phyloP scores from a whole-genome alignment of 2,888 invertebrate genomes.

The Apocheima hispidaria region DNA sequence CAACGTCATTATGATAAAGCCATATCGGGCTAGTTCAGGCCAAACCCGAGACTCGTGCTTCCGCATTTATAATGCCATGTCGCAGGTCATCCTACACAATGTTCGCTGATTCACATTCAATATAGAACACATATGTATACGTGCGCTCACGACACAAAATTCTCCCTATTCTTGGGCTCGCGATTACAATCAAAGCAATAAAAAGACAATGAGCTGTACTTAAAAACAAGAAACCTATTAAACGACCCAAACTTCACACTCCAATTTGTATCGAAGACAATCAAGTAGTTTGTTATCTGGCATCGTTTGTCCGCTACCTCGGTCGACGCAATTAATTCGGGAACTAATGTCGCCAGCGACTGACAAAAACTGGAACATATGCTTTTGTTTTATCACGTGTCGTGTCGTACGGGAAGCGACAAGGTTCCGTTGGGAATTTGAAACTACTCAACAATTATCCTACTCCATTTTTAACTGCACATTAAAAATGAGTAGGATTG shows the following conservation, averaged over 20 bases:
- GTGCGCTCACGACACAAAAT: not conserved
- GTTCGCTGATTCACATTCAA: too few species aligned
- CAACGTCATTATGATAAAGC: too few species aligned
- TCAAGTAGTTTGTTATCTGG: slow-evolving; percentile 10
- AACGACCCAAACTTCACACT: slow-evolving; percentile 28
- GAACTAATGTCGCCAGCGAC: slow-evolving; percentile 66
- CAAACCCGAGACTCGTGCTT: too few species aligned
- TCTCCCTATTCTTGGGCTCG: too few species aligned
- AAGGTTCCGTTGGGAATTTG: slow-evolving; percentile 31
- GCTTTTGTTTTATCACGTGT: slow-evolving; percentile 9
- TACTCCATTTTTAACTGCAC: too few species aligned
- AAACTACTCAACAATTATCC: too few species aligned
- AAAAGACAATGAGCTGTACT: not conserved
- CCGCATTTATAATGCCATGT: too few species aligned
- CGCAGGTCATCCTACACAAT: too few species aligned
- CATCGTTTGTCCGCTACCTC: slow-evolving; percentile 9
- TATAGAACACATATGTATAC: too few species aligned
- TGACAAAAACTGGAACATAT: slow-evolving; percentile 39
- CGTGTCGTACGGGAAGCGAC: too few species aligned
- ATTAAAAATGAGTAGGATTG: too few species aligned
- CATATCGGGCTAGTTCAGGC: too few species aligned
- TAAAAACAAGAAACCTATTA: slow-evolving; percentile 9
- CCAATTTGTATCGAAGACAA: slow-evolving; percentile 37
- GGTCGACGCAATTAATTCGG: slow-evolving; percentile 68
- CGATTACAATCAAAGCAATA: not conserved